Percentiles rank a stretch among this genome's conserved stretches.
phyloP scores from a whole-genome alignment of 2,113 vertebrate genomes.

The Cebus imitator region DNA sequence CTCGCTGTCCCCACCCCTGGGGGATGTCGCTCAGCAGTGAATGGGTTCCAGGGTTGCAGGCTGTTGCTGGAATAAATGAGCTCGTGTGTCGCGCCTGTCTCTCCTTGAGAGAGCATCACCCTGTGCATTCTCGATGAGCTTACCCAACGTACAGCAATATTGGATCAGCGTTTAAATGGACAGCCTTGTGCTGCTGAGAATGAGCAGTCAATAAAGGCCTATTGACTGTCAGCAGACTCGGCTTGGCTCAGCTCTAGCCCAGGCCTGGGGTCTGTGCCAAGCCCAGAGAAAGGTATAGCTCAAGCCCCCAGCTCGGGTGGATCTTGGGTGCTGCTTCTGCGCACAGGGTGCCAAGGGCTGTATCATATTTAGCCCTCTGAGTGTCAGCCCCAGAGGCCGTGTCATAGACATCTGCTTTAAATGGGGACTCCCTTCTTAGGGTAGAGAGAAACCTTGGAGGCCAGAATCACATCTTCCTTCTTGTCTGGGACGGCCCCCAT shows the following conservation, averaged over 20 bases:
- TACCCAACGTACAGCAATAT: not conserved
- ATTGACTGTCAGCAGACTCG: not conserved
- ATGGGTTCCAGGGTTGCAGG: not conserved
- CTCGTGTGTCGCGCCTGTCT: not conserved
- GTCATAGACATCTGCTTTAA: not conserved
- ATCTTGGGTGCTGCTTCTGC: not conserved
- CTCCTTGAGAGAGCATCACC: not conserved
- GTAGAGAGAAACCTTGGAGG: not conserved
- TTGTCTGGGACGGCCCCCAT: not conserved
- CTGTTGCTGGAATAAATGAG: not conserved
- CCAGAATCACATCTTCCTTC: not conserved
- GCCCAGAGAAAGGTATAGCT: not conserved
- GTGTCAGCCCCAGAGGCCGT: not conserved
- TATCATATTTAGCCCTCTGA: not conserved
- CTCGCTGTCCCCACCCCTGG: accelerated
- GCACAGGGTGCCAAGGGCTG: not conserved
- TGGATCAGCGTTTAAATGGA: not conserved
- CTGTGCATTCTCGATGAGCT: not conserved
- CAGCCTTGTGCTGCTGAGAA: not conserved
- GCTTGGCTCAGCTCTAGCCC: not conserved
- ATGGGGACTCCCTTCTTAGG: not conserved
- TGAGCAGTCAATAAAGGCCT: not conserved
- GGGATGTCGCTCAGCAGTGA: not conserved
- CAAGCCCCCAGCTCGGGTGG: not conserved
- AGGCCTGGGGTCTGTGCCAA: not conserved